Evolutionary conservation across 2,888 invertebrate genomes (phyloP), one percentile per base, ranked within the genome.

Genomic region (Calliopum simillimum): DNA sequence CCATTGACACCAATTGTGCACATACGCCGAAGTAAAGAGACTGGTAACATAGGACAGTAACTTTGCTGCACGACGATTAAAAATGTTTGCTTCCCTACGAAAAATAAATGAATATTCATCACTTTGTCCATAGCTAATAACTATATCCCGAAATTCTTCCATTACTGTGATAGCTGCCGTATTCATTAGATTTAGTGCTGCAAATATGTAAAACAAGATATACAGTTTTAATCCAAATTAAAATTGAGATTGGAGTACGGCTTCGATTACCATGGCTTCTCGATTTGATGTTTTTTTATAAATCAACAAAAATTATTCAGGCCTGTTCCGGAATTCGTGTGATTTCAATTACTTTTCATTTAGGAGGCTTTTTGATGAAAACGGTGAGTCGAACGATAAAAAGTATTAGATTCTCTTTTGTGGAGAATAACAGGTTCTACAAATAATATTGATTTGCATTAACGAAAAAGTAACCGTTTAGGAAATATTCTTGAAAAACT

Each of bases 81-180:
- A 97, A 1, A 94, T 84, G 25, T 87, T 86, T 0, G 93, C 89
- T 82, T 94, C 89, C 87, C 94, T 94, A 69, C 92, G 90, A 74
- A 97, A 92, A 14, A 97, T 88, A 87, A 99, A 99, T 25, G 97
- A 98, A 84, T 94, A 99, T 85, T 99, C 98, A 85, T 99, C 99
- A 86, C 98, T 98, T 86, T 98, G 97, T 6, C 98, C 99, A 86
- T 94, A 99, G 1, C 93, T 92, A 72, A 98, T 82, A 23, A 93
- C 87, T 69, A 98, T 89, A 79, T 98, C 97, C 76, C 90, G 91
- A 77, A 92, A 93, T 79, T 96, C 94, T 76, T 91, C 89, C 91
- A 98, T 91, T 0, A 99, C 96, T 61, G 86, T 86, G 70, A 89
- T 89, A 0, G 97, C 98, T 6, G 96, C 93, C 76, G 90, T 90